Conservation (phyloP, 2,888 invertebrate genomes). For the Anoplius nigerrimus region DNA sequence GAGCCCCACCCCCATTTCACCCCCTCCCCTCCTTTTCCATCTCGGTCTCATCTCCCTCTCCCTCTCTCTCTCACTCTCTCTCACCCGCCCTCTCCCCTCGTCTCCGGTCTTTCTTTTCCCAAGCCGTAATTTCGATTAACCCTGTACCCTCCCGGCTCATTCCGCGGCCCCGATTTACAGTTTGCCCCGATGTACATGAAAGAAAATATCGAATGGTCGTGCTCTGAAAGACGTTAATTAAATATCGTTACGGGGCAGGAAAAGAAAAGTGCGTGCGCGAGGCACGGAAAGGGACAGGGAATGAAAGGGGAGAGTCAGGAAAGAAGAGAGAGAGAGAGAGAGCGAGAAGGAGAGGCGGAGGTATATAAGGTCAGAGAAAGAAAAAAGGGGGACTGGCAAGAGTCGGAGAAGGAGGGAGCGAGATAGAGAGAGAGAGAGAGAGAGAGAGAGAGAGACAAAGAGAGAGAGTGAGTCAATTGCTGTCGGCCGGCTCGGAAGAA, state of each 20-base stretch:
- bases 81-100: background rate
- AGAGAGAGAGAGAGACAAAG: conserved; percentile 52
- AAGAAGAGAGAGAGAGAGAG: background rate
- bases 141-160: too few relatives aligned
- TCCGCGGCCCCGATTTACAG: too few relatives aligned
- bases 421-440: conserved; percentile 19
- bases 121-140: too few relatives aligned
- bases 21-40: too few relatives aligned
- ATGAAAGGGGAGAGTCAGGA: background rate
- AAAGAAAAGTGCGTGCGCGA: conserved; percentile 2
- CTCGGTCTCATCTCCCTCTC: background rate
- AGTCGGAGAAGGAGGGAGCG: background rate
- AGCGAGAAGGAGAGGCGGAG: conserved; percentile 3
- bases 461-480: conserved; percentile 56
- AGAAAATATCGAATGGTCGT: conserved; percentile 14
- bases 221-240: conserved; percentile 19
- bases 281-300: background rate
- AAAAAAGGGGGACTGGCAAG: background rate
- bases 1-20: too few relatives aligned
- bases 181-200: background rate
- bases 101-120: background rate
- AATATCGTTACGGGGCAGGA: conserved; percentile 14
- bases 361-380: conserved; percentile 5
- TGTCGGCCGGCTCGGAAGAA: conserved; percentile 39
- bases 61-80: background rate